Evolutionary conservation across 1,140 invertebrate species (phyloP).

Genomic region (Drosophila burlai): DNA sequence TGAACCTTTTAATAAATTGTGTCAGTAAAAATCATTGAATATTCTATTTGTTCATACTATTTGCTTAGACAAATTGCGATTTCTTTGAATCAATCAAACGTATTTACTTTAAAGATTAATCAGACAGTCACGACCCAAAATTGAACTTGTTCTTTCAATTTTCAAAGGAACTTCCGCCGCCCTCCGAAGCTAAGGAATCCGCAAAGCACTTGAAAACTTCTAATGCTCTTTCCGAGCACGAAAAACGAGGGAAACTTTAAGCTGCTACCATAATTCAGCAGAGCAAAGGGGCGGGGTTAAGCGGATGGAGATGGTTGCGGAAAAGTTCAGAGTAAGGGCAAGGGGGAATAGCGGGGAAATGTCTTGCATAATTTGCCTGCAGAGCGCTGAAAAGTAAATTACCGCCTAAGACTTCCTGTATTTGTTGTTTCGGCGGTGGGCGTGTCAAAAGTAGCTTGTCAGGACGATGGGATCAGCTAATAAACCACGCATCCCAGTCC

Average conservation of each 20-base stretch:
- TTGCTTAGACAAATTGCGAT: background rate
- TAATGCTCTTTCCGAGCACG: conserved; percentile 38
- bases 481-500: conserved; percentile 69
- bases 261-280: conserved; percentile 57
- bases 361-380: conserved; percentile 80
- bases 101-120: conserved; percentile 12
- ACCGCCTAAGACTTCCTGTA: conserved; percentile 80
- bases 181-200: conserved; percentile 7
- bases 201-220: conserved; percentile 50
- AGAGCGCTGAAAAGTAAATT: conserved; percentile 78
- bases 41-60: background rate
- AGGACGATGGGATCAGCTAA: conserved; percentile 79
- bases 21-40: background rate
- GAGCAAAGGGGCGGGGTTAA: background rate
- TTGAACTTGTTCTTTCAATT: conserved; percentile 41
- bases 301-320: conserved; percentile 19
- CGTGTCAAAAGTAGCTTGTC: conserved; percentile 80
- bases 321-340: background rate
- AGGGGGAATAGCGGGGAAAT: conserved; percentile 28
- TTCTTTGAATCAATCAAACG: background rate
- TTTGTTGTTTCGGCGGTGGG: conserved; percentile 47
- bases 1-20: background rate
- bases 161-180: conserved; percentile 14
- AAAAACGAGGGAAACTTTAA: conserved; percentile 64
- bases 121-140: conserved; percentile 5